Base-by-base conservation (phyloP, 2,888 invertebrate genomes). In the Dyspetes luteomarginatus region DNA sequence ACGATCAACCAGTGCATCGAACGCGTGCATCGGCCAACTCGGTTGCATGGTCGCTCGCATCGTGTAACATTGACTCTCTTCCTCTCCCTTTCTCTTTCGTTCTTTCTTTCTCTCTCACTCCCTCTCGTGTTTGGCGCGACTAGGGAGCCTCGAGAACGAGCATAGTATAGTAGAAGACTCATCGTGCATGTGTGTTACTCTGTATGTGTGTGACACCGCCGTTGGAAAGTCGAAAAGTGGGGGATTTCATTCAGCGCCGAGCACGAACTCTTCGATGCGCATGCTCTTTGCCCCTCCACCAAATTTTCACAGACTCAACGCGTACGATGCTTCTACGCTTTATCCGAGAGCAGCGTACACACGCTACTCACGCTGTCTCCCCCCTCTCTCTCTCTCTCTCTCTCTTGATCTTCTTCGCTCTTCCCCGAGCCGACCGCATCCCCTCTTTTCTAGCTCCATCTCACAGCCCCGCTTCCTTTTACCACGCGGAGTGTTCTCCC, bases 231-330 rank as follows among this genome's bases (percentile, higher is more conserved):
- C 19, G 15, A 36, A 45, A 73, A n/a, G 86, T 85, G 85, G 85
- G 90, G 90, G 89, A 83, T 86, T 91, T 91, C 91, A 91, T 91
- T 91, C 91, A 91, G 89, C 84, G 88, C 55, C 86, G 85, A 87
- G 86, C 85, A 80, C 85, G 82, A 81, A 82, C 76, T 72, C 62
- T 74, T 75, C 78, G 69, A 65, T 45, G 89, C 90, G 89, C 91
- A 90, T 88, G 91, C 91, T 88, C 89, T 72, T 22, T 30, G 17
- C 80, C 77, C 78, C 86, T 87, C 86, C 71, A 55, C 68, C 74
- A 69, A 22, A 41, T 75, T 65, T 68, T 67, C 82, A 78, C 62
- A 73, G 84, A 84, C 73, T 43, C 71, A 77, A 72, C 81, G 81
- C 81, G 81, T 81, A 81, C 81, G 81, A 81, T 81, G 81, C 77